These are phyloP conservation scores for Eretmocerus hayati DNA, from an alignment of 2,888 invertebrate species.

Conservation along the genomic window DNA sequence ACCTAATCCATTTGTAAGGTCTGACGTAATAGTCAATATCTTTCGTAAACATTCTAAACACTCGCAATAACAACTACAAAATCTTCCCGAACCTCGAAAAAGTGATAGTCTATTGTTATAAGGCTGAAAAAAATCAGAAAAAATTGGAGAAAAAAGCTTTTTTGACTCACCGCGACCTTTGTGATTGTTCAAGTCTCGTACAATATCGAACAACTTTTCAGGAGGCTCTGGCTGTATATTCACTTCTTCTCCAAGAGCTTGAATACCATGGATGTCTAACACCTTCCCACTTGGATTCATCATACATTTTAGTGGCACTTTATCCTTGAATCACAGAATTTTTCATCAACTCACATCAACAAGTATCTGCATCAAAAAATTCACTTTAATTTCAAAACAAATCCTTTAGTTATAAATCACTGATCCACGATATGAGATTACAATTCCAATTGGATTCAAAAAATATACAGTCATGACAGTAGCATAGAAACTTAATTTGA, in stretches of 20 bases:
- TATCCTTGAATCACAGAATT: slow-evolving; percentile 46
- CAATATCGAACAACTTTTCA: slow-evolving; percentile 69
- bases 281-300: slow-evolving; percentile 72
- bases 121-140: too few species aligned
- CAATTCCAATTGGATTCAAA: too few species aligned
- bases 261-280: slow-evolving; percentile 61
- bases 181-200: slow-evolving; percentile 69
- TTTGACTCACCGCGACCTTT: slow-evolving; percentile 64
- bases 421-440: too few species aligned
- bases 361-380: too few species aligned
- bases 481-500: neutral
- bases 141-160: too few species aligned
- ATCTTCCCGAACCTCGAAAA: too few species aligned
- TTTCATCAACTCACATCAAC: too few species aligned
- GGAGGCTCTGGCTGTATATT: slow-evolving; percentile 64
- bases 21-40: slow-evolving; percentile 13
- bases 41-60: neutral
- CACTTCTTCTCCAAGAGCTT: slow-evolving; percentile 55
- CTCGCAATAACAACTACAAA: too few species aligned
- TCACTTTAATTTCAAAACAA: too few species aligned
- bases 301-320: slow-evolving; percentile 60
- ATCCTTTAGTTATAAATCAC: too few species aligned
- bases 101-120: too few species aligned
- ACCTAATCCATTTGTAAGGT: slow-evolving; percentile 21
- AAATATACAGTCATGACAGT: too few species aligned